These are phyloP conservation scores for Meganola albula DNA, from an alignment of 2,888 invertebrate genomes.

Conservation along the genomic window DNA sequence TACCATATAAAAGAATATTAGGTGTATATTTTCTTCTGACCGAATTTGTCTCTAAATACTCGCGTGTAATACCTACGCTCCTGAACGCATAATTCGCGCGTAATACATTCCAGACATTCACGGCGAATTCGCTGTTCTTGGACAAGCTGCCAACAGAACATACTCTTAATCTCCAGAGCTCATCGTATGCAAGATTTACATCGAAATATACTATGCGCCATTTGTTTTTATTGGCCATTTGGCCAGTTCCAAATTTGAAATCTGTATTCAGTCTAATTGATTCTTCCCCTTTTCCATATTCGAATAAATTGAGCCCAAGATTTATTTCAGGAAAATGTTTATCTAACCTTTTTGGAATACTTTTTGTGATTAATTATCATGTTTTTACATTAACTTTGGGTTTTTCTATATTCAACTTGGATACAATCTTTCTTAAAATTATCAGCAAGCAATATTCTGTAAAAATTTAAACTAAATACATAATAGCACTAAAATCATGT, in stretches of 20 bases:
- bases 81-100: too few species aligned
- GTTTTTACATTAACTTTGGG: conserved; percentile 15
- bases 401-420: too few species aligned
- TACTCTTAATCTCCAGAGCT: conserved; percentile 20
- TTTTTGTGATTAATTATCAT: conserved; percentile 9
- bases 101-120: too few species aligned
- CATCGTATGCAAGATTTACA: conserved; percentile 41
- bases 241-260: conserved; percentile 55
- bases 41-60: too few species aligned
- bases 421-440: too few species aligned
- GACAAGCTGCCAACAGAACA: conserved; percentile 8
- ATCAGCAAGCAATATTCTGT: too few species aligned
- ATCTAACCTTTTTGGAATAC: conserved; percentile 10
- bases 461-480: too few species aligned
- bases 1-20: too few species aligned
- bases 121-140: too few species aligned
- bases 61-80: too few species aligned
- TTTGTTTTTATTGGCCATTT: conserved; percentile 69
- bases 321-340: conserved; percentile 19
- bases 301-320: conserved; percentile 42
- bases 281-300: conserved; percentile 46
- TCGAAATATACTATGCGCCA: conserved; percentile 52
- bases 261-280: conserved; percentile 60
- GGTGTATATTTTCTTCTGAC: too few species aligned
- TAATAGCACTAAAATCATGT: too few species aligned